These are phyloP conservation scores for Apeira syringaria DNA, from an alignment of 2,888 invertebrate genomes.

Conservation along the genomic window DNA sequence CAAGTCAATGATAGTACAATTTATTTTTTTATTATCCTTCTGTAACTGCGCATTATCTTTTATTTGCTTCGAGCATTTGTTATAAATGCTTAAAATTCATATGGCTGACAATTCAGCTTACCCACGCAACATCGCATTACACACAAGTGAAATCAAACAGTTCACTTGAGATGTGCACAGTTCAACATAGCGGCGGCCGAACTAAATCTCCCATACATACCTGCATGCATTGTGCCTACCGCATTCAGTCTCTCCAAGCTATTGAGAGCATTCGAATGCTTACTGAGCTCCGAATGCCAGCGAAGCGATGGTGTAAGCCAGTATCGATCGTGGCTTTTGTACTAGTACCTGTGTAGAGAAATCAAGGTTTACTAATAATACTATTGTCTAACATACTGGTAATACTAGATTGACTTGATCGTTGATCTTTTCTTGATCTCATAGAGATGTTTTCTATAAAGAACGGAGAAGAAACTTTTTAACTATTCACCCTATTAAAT, in stretches of 20 bases:
- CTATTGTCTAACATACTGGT: slow-evolving; percentile 11
- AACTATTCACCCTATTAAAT: no score
- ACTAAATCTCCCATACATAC: slow-evolving; percentile 70
- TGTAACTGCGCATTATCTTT: no score
- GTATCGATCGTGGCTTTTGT: slow-evolving; percentile 10
- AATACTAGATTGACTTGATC: no score
- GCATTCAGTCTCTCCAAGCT: slow-evolving; percentile 42
- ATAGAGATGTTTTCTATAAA: no score
- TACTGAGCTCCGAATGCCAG: slow-evolving; percentile 60
- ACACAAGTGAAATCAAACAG: slow-evolving; percentile 12
- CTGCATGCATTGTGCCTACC: slow-evolving; percentile 71
- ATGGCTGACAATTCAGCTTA: slow-evolving; percentile 2
- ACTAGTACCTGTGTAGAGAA: slow-evolving; percentile 6
- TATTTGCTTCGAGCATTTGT: no score
- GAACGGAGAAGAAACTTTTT: no score
- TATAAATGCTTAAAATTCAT: no score
- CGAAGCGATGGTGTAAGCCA: slow-evolving; percentile 22
- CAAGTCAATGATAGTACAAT: no score
- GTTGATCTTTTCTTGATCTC: no score
- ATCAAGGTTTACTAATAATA: slow-evolving; percentile 17
- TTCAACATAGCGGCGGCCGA: slow-evolving; percentile 50
- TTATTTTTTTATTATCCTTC: no score
- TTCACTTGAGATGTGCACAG: slow-evolving; percentile 10
- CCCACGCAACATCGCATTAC: neutral
- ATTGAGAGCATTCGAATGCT: slow-evolving; percentile 73